These are phyloP conservation scores for Pycnomerus fuliginosus DNA, from an alignment of 2,888 invertebrate species.

Conservation along the genomic window DNA sequence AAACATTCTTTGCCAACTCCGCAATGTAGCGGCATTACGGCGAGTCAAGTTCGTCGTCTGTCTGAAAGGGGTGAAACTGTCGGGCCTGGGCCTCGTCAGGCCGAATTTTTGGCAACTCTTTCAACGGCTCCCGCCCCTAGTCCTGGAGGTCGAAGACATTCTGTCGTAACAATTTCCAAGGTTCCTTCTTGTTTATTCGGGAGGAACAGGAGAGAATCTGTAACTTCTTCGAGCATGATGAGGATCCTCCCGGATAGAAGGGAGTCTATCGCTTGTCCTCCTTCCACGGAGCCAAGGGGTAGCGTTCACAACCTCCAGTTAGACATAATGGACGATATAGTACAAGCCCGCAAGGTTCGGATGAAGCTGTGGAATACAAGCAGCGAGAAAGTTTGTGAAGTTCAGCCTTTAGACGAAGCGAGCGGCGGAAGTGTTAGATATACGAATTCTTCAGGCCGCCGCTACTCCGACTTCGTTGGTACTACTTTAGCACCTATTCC, in stretches of 20 bases:
- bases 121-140: constrained; percentile 72
- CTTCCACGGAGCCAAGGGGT: constrained; percentile 70
- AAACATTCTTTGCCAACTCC: constrained; percentile 85
- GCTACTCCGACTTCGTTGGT: constrained; percentile 73
- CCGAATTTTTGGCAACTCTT: constrained; percentile 79
- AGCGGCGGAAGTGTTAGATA: constrained; percentile 57
- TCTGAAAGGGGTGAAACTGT: constrained; percentile 75
- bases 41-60: constrained; percentile 80
- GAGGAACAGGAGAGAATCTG: constrained; percentile 75
- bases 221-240: constrained; percentile 69
- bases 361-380: constrained; percentile 85
- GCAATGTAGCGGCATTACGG: constrained; percentile 82
- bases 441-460: constrained; percentile 55
- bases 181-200: constrained; percentile 77
- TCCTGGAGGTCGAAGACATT: constrained; percentile 78
- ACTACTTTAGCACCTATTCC: constrained; percentile 63
- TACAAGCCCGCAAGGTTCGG: constrained; percentile 77
- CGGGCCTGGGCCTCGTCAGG: constrained; percentile 75
- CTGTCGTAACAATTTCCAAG: constrained; percentile 82
- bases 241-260: constrained; percentile 48
- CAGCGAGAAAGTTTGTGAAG: constrained; percentile 74
- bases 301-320: constrained; percentile 81
- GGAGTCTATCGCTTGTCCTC: constrained; percentile 61
- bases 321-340: constrained; percentile 88
- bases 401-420: constrained; percentile 74